Percentiles rank a stretch among this genome's conserved stretches.
phyloP scores from a whole-genome alignment of 2,113 vertebrate genomes.

The Prunella himalayana region DNA sequence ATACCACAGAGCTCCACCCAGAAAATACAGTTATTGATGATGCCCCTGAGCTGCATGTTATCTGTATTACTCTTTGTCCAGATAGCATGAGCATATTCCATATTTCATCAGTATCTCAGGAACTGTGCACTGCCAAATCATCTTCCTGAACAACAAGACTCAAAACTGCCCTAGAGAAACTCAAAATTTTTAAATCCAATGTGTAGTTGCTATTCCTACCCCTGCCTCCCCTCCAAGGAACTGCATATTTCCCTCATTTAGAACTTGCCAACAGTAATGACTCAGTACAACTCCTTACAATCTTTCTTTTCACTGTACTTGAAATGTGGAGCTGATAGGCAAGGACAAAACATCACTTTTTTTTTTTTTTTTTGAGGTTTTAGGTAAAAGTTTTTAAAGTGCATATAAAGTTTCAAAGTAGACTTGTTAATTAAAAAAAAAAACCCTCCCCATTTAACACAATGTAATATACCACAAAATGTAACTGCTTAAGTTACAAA shows the following conservation, averaged over 20 bases:
- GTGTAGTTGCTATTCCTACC: neutral
- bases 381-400: neutral
- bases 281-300: neutral
- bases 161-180: neutral
- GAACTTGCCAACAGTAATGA: neutral
- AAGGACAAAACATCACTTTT: neutral
- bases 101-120: neutral
- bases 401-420: neutral
- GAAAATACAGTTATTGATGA: neutral
- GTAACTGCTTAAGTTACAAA: neutral
- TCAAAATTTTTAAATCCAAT: neutral
- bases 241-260: neutral
- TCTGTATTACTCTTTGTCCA: neutral
- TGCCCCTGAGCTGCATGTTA: neutral
- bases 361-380: neutral
- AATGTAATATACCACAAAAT: neutral
- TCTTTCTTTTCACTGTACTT: neutral
- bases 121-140: neutral
- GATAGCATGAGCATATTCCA: accelerated
- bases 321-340: neutral
- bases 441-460: neutral
- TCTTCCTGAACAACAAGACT: neutral
- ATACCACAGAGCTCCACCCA: neutral
- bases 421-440: neutral
- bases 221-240: neutral